Base-by-base conservation (phyloP, 2,888 invertebrate species). In the Microctonus hyperodae region DNA sequence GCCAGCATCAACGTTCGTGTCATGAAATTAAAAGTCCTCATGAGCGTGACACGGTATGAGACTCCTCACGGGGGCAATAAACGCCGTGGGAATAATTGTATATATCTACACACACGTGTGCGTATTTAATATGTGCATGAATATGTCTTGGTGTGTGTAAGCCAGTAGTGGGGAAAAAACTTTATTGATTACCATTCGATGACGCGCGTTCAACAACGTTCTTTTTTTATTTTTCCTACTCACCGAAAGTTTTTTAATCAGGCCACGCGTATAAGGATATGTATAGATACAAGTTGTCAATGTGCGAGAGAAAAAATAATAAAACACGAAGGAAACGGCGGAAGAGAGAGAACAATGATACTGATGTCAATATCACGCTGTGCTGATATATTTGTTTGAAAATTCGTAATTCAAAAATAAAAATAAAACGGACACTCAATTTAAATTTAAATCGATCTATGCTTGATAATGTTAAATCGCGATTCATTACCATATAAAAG, bases 161-260 rank as follows among this genome's bases (percentile, higher is more conserved):
- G 11, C 9, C 11, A 56, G 56, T 9, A 23, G 40, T 23, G 11
- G 11, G 48, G 23, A 51, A 48, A 33, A 67, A 67, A 67, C 59
- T 67, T 67, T 60, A 59, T 64, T 53, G 59, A 67, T 67, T 67
- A 35, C 48, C 37, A 51, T 10, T 51, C 57, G 35, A 67, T 67
- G 55, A 67, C 48, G 63, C 11, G 23, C 20, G 16, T 28, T 40
- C 44, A 48, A 48, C 44, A 28, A 48, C 28, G 44, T 58, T 25
- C 23, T 37, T 25, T 20, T 57, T 33, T 57, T 48, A 48, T 48
- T 10, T 28, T 31, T 35, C 11, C 23, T 51, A 16, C 9, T 16
- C 9, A 37, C 37, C 3, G 20, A 67, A 67, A 67, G 57, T 60
- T 67, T 67, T 67, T 63, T 67, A 67, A 67, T 67, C 63, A 57